Evolutionary conservation across 2,113 vertebrate species (phyloP).

Genomic region (Platanista minor): DNA sequence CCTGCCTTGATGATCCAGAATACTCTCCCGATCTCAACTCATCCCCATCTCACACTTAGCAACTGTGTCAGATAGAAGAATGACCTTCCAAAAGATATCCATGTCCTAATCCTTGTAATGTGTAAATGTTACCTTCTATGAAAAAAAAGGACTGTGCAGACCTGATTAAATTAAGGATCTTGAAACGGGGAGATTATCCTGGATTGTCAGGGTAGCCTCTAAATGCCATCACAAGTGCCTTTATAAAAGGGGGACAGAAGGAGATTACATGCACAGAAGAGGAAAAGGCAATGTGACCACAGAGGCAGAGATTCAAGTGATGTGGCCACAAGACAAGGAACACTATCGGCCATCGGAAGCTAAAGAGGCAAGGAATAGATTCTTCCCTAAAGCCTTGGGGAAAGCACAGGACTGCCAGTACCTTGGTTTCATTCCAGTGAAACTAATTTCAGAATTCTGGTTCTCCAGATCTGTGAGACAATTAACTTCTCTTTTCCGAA

Average conservation of each 20-base stretch:
- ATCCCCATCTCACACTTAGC: neutral
- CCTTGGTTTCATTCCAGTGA: neutral
- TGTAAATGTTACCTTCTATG: neutral
- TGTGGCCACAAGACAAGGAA: neutral
- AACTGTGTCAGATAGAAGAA: neutral
- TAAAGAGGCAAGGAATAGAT: neutral
- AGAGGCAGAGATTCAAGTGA: neutral
- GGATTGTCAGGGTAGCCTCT: neutral
- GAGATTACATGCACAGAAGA: neutral
- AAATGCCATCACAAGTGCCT: neutral
- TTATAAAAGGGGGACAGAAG: neutral
- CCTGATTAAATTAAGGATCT: neutral
- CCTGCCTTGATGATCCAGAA: neutral
- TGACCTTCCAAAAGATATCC: neutral
- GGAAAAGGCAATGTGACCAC: neutral
- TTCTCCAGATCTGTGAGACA: neutral
- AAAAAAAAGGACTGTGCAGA: neutral
- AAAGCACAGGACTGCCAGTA: neutral
- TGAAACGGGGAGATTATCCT: neutral
- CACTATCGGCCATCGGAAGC: neutral
- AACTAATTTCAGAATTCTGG: neutral
- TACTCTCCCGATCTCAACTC: neutral
- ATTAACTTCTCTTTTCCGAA: neutral
- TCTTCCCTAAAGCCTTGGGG: neutral
- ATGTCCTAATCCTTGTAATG: neutral